phyloP scores from a whole-genome alignment of 2,797 vertebrate species.

The Gymnopithys bicolor region DNA sequence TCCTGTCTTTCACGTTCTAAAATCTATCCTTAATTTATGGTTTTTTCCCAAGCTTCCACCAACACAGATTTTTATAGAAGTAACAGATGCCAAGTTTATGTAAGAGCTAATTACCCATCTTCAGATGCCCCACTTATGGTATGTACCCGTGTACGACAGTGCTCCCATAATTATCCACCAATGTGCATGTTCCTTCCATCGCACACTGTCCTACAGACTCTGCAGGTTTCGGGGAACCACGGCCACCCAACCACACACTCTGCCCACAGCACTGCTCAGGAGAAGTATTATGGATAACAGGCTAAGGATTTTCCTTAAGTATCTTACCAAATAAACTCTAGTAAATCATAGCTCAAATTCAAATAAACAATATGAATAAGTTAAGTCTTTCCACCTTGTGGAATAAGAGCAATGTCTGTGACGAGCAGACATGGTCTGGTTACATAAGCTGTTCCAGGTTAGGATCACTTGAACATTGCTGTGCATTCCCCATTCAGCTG shows the following conservation, averaged over 20 bases:
- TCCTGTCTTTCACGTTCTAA: not conserved
- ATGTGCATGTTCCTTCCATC: not conserved
- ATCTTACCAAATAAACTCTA: not conserved
- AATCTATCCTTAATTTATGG: not conserved
- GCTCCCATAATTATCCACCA: slow-evolving; percentile 36
- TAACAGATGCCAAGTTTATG: slow-evolving; percentile 50
- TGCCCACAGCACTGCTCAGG: slow-evolving; percentile 15
- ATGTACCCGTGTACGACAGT: not conserved
- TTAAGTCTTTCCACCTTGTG: slow-evolving; percentile 1
- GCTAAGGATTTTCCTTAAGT: slow-evolving; percentile 13
- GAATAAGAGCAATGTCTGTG: not conserved
- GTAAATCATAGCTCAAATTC: slow-evolving; percentile 2
- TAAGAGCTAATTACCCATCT: slow-evolving; percentile 51
- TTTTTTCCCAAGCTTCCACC: slow-evolving; percentile 7
- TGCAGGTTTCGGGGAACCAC: slow-evolving; percentile 15
- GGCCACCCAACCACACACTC: not conserved
- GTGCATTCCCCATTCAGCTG: slow-evolving; percentile 65
- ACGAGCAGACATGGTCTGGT: slow-evolving; percentile 57
- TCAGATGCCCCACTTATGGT: slow-evolving; percentile 41
- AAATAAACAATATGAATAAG: slow-evolving; percentile 20
- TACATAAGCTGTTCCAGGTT: slow-evolving; percentile 77
- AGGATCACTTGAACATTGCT: slow-evolving; percentile 51
- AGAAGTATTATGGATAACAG: not conserved
- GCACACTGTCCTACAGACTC: not conserved
- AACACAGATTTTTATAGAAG: slow-evolving; percentile 3